Evolutionary conservation across 1,140 invertebrate species (phyloP).

Genomic region (Drosophila busckii): DNA sequence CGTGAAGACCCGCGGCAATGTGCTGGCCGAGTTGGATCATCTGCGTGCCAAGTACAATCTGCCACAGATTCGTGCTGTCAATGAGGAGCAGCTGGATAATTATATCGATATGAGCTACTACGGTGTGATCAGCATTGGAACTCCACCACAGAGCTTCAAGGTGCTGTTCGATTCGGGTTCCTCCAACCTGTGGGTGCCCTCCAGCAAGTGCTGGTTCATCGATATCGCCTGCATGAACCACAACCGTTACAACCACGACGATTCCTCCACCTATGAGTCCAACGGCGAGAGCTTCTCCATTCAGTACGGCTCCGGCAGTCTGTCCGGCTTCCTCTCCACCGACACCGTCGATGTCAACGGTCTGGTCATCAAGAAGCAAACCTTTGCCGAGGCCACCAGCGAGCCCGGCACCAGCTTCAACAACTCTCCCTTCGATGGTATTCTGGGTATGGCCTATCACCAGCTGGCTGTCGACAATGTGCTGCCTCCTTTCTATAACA

Average conservation of each 20-base stretch:
- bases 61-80: slow-evolving; percentile 15
- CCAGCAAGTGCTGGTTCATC: slow-evolving; percentile 90
- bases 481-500: slow-evolving; percentile 94
- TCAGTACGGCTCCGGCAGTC: slow-evolving; percentile 95
- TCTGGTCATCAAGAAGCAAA: slow-evolving; percentile 87
- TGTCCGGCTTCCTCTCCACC: slow-evolving; percentile 95
- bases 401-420: slow-evolving; percentile 94
- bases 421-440: slow-evolving; percentile 97
- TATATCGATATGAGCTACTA: slow-evolving; percentile 98
- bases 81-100: slow-evolving; percentile 90
- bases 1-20: slow-evolving; percentile 55
- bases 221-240: slow-evolving; percentile 94
- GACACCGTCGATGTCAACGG: slow-evolving; percentile 88
- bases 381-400: slow-evolving; percentile 97
- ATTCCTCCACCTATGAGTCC: slow-evolving; percentile 89
- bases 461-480: slow-evolving; percentile 94
- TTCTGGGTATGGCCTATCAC: slow-evolving; percentile 94
- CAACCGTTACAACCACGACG: slow-evolving; percentile 90
- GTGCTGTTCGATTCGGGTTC: slow-evolving; percentile 99
- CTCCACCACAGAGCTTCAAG: slow-evolving; percentile 93
- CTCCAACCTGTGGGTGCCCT: slow-evolving; percentile 99
- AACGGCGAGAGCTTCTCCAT: slow-evolving; percentile 97
- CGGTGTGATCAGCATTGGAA: slow-evolving; percentile 94
- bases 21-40: slow-evolving; percentile 49
- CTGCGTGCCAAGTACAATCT: slow-evolving; percentile 49